phyloP scores from a whole-genome alignment of 2,113 vertebrate genomes.

The Bostrychus sinensis region DNA sequence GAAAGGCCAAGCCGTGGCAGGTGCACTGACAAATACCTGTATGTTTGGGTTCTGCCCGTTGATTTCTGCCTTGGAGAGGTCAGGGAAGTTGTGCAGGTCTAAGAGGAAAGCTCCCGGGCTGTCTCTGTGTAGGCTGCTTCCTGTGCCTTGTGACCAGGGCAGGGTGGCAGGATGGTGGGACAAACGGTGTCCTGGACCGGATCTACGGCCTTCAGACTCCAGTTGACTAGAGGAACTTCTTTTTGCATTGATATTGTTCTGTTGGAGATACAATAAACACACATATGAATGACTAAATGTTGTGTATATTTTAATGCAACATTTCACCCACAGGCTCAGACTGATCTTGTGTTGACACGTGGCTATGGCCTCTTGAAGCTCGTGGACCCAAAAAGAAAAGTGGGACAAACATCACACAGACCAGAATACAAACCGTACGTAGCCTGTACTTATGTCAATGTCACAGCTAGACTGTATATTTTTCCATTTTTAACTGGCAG shows the following conservation, averaged over 20 bases:
- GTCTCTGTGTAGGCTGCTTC: conserved; percentile 85
- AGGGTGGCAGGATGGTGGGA: conserved; percentile 80
- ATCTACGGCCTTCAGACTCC: conserved; percentile 73
- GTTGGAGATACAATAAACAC: conserved; percentile 32
- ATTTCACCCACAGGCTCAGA: conserved; percentile 28
- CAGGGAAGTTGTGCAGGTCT: conserved; percentile 95
- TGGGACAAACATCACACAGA: conserved; percentile 25
- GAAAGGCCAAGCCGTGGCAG: conserved; percentile 40
- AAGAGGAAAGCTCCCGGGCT: conserved; percentile 89
- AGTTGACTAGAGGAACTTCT: conserved; percentile 76
- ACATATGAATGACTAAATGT: not conserved
- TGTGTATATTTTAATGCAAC: no score
- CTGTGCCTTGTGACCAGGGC: conserved; percentile 80
- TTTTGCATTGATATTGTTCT: conserved; percentile 83
- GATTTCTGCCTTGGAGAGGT: conserved; percentile 95
- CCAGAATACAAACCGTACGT: conserved; percentile 46
- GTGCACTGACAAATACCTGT: conserved; percentile 83
- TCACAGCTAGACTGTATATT: conserved; percentile 40
- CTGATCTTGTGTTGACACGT: conserved; percentile 48
- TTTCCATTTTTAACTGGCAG: conserved; percentile 51
- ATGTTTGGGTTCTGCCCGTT: conserved; percentile 98
- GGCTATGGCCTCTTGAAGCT: conserved; percentile 50
- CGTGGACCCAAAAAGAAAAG: conserved; percentile 19
- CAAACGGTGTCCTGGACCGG: conserved; percentile 79
- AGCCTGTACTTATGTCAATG: conserved; percentile 33